Conservation (phyloP, 37 sponge, comb jelly and placozoan species). For the Dysidea cf. avara region DNA sequence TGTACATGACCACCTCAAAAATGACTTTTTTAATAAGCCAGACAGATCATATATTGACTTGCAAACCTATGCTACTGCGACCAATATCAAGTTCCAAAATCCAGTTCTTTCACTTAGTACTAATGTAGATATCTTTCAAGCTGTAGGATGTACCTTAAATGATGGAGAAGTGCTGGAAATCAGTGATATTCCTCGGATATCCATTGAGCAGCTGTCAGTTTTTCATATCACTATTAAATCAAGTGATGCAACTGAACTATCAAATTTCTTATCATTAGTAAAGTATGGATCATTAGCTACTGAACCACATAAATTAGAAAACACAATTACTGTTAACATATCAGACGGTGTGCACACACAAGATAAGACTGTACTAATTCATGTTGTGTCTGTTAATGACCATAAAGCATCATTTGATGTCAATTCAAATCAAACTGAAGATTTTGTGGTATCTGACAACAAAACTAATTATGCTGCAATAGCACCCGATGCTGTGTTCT, state of each 20-base stretch:
- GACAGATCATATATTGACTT: too few species aligned
- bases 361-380: slow-evolving; percentile 13
- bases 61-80: too few species aligned
- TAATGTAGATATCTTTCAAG: not conserved
- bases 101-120: too few species aligned
- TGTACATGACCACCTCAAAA: not conserved
- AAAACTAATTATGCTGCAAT: slow-evolving; percentile 1
- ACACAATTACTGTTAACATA: slow-evolving; percentile 8
- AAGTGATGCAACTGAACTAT: not conserved
- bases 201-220: not conserved
- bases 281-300: slow-evolving; percentile 15
- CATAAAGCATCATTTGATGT: slow-evolving; percentile 22
- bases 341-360: slow-evolving; percentile 3
- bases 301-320: slow-evolving; percentile 18
- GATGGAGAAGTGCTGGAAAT: slow-evolving; percentile 32
- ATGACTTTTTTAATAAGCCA: not conserved
- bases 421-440: not conserved
- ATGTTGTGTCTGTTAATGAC: slow-evolving; percentile 12
- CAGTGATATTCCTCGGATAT: not conserved
- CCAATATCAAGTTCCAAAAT: too few species aligned
- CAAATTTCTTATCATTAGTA: slow-evolving; percentile 1
- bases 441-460: slow-evolving; percentile 24
- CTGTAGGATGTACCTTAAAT: slow-evolving; percentile 24
- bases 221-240: not conserved
- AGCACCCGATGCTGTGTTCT: slow-evolving; percentile 4